phyloP scores from a whole-genome alignment of 2,888 invertebrate genomes.

The Drepana falcataria region DNA sequence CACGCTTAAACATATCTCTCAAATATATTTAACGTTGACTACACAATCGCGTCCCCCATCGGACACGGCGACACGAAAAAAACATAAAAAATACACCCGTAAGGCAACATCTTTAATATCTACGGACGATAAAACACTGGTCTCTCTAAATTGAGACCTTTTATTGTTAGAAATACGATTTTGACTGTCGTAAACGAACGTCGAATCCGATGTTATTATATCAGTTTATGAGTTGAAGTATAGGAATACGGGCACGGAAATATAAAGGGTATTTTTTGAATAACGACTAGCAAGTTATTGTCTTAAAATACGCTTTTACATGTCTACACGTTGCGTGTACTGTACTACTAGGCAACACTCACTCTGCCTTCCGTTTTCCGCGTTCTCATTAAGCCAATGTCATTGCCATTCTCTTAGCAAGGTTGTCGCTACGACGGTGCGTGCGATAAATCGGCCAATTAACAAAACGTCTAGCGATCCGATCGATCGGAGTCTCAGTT shows the following conservation, averaged over 20 bases:
- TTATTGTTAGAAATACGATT: slow-evolving; percentile 77
- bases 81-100: slow-evolving; percentile 48
- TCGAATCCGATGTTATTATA: slow-evolving; percentile 60
- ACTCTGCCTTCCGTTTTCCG: slow-evolving; percentile 58
- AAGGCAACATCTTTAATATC: slow-evolving; percentile 54
- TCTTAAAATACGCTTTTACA: slow-evolving; percentile 1
- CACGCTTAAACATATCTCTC: neutral
- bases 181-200: slow-evolving; percentile 69
- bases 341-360: slow-evolving; percentile 32
- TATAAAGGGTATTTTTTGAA: slow-evolving; percentile 30
- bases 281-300: slow-evolving; percentile 11
- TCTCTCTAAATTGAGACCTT: slow-evolving; percentile 71
- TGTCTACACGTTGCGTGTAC: slow-evolving; percentile 2
- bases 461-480: slow-evolving; percentile 28
- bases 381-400: slow-evolving; percentile 59
- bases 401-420: slow-evolving; percentile 65
- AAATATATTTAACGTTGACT: neutral
- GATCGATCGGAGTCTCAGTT: slow-evolving; percentile 8
- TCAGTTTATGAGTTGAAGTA: slow-evolving; percentile 65
- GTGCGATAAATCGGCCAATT: slow-evolving; percentile 31
- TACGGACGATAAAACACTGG: slow-evolving; percentile 65
- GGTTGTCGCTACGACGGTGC: slow-evolving; percentile 36
- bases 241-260: slow-evolving; percentile 43
- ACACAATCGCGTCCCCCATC: slow-evolving; percentile 26
- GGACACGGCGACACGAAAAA: slow-evolving; percentile 51